A percentile compares a stretch with the other conserved stretches of the same genome.
Evolutionary conservation across 2,113 vertebrate genomes (phyloP).

Genomic region (Oreochromis tanganicae): DNA sequence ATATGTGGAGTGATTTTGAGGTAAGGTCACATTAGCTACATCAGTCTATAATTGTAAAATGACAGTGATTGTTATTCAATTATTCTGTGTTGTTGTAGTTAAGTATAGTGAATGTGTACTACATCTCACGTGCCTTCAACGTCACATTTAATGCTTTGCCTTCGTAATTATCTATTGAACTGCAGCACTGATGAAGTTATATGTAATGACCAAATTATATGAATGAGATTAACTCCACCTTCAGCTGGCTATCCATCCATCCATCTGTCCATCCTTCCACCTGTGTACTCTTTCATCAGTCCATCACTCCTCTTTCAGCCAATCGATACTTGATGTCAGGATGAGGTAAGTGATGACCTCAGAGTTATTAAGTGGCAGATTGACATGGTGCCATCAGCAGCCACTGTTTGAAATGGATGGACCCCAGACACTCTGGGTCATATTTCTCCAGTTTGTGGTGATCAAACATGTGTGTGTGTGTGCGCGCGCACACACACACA

Average conservation of each 20-base stretch:
- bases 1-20: background rate
- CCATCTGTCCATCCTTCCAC: conserved; percentile 16
- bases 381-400: conserved; percentile 52
- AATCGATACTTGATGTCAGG: conserved; percentile 64
- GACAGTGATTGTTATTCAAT: background rate
- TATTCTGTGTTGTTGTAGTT: background rate
- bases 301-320: conserved; percentile 30
- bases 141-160: background rate
- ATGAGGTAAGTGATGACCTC: conserved; percentile 70
- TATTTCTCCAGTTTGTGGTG: conserved; percentile 41
- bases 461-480: background rate
- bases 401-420: conserved; percentile 51
- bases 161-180: background rate
- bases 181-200: background rate
- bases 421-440: conserved; percentile 47
- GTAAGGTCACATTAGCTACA: background rate
- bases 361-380: conserved; percentile 64
- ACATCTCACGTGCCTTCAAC: background rate
- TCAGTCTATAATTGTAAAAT: background rate
- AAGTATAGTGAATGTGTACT: background rate
- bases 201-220: conserved; percentile 15
- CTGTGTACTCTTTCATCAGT: conserved; percentile 22
- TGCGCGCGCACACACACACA: background rate
- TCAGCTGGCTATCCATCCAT: conserved; percentile 12
- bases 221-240: conserved; percentile 33